Conservation (phyloP, 2,888 invertebrate species). For the Muscina levida region DNA sequence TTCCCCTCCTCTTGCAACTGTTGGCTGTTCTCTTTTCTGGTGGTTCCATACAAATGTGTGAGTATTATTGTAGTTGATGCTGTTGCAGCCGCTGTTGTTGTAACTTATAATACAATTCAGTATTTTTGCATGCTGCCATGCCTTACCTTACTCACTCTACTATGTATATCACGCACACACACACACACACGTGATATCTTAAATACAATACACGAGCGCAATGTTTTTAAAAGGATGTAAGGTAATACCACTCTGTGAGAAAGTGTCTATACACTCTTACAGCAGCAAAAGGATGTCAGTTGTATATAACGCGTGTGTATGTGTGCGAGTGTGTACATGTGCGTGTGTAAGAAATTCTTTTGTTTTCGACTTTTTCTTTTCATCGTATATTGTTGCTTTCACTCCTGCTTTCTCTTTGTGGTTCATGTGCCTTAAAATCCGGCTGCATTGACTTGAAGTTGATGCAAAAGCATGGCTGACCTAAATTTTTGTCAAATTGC, state of each 20-base stretch:
- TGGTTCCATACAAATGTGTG: slow-evolving; percentile 9
- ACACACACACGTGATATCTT: not conserved
- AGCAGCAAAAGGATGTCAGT: not conserved
- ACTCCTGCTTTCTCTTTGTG: not conserved
- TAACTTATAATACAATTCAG: slow-evolving; percentile 2
- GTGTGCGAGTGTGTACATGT: not conserved
- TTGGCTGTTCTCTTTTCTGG: slow-evolving; percentile 23
- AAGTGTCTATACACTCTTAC: not conserved
- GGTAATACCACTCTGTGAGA: slow-evolving; percentile 3
- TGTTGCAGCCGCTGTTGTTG: not conserved
- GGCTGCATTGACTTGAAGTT: slow-evolving; percentile 46
- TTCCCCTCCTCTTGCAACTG: slow-evolving; percentile 66
- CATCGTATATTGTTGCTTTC: no score
- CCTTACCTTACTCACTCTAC: not conserved
- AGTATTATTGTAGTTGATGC: slow-evolving; percentile 1
- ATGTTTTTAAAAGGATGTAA: slow-evolving; percentile 27
- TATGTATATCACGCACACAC: slow-evolving; percentile 2
- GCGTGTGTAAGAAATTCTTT: slow-evolving; percentile 6
- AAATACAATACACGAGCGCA: slow-evolving; percentile 12
- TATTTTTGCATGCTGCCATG: not conserved
- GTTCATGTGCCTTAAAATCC: slow-evolving; percentile 26
- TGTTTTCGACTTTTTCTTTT: not conserved
- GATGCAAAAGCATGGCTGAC: slow-evolving; percentile 57
- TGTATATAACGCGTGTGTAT: not conserved
- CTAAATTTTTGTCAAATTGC: slow-evolving; percentile 61